phyloP scores from a whole-genome alignment of 2,797 vertebrate species.

The Sebastes oblongus region DNA sequence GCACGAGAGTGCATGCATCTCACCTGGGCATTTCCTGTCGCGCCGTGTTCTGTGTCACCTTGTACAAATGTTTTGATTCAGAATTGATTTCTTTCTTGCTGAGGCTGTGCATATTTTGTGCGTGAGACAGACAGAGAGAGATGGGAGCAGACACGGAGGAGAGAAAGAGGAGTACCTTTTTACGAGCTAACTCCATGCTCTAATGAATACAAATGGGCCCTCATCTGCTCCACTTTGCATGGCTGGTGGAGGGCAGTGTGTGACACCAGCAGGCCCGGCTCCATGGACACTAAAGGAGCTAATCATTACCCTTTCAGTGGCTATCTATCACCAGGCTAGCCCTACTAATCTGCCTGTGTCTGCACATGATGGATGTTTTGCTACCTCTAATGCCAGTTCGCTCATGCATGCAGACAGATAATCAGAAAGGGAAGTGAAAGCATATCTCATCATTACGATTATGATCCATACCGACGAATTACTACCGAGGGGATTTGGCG shows the following conservation, averaged over 20 bases:
- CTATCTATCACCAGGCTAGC: conserved; percentile 53
- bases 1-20: background rate
- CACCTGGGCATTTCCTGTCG: conserved; percentile 11
- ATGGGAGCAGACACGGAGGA: conserved; percentile 17
- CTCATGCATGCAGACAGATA: conserved; percentile 57
- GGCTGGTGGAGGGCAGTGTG: conserved; percentile 48
- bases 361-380: conserved; percentile 67
- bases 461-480: conserved; percentile 55
- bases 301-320: conserved; percentile 56
- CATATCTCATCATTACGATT: conserved; percentile 73
- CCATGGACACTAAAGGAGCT: conserved; percentile 52
- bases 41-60: conserved; percentile 27
- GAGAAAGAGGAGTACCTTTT: conserved; percentile 37
- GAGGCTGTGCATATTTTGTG: conserved; percentile 19
- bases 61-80: conserved; percentile 58
- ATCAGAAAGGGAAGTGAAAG: conserved; percentile 63
- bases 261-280: conserved; percentile 33
- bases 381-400: conserved; percentile 46
- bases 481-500: conserved; percentile 2
- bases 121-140: conserved; percentile 5
- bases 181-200: conserved; percentile 29
- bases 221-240: conserved; percentile 58
- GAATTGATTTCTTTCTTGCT: conserved; percentile 42
- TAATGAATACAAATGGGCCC: conserved; percentile 70
- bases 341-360: conserved; percentile 53